Evolutionary conservation across 2,888 invertebrate genomes (phyloP).

Genomic region (Drosophila nr. perissopoda): DNA sequence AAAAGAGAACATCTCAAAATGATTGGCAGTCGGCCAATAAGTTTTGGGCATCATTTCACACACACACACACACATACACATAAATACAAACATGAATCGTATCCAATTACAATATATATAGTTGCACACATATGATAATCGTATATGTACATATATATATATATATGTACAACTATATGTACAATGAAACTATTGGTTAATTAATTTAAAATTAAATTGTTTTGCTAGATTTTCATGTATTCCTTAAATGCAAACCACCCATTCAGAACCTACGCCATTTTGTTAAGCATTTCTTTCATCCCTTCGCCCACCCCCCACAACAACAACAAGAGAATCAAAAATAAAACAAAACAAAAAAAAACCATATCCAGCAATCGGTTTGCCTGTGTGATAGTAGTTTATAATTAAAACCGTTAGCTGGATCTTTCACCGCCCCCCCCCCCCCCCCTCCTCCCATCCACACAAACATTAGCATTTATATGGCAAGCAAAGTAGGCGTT

Average conservation of each 20-base stretch:
- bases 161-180: constrained; percentile 9
- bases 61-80: constrained; percentile 3
- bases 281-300: constrained; percentile 10
- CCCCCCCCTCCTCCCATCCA: not conserved
- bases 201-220: constrained; percentile 20
- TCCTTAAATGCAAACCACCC: constrained; percentile 20
- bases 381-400: constrained; percentile 86
- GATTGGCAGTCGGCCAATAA: constrained; percentile 7
- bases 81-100: constrained; percentile 17
- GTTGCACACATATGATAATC: constrained; percentile 1
- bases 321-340: not conserved
- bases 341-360: not conserved
- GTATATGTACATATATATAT: constrained; percentile 3
- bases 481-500: constrained; percentile 45
- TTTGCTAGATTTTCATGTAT: constrained; percentile 23
- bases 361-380: constrained; percentile 69
- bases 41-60: constrained; percentile 6
- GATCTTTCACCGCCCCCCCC: constrained; percentile 9
- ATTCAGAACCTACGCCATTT: constrained; percentile 25
- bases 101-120: not conserved
- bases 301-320: not conserved
- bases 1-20: constrained; percentile 17
- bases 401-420: constrained; percentile 81
- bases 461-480: constrained; percentile 39
- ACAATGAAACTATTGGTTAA: not conserved